Conservation (phyloP, 2,888 invertebrate species). For the Pammene aurita region DNA sequence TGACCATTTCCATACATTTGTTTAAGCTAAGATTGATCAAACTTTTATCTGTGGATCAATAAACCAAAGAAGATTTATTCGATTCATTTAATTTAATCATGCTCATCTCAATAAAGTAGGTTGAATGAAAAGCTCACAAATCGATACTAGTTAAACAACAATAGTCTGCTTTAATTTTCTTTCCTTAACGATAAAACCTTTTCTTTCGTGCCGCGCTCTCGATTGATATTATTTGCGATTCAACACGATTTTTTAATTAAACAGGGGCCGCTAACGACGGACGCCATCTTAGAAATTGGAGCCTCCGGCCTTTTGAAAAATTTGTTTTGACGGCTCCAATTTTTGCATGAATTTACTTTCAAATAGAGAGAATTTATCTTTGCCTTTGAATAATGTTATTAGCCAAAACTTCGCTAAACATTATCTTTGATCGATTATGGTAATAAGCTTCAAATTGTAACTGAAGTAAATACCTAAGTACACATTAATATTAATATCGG, state of each 20-base stretch:
- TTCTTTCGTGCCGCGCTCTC: slow-evolving; percentile 1
- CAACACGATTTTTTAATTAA: slow-evolving; percentile 82
- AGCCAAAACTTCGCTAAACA: not conserved
- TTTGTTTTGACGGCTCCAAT: slow-evolving; percentile 24
- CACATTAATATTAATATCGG: too few relatives aligned
- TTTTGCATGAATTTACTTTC: slow-evolving; percentile 19
- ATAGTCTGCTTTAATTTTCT: too few relatives aligned
- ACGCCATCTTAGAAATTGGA: slow-evolving; percentile 42
- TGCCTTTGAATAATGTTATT: slow-evolving; percentile 15
- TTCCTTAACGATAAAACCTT: not conserved
- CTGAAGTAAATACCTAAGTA: not conserved
- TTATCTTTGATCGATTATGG: slow-evolving; percentile 10
- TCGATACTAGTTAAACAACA: too few relatives aligned
- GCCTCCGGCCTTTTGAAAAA: slow-evolving; percentile 25
- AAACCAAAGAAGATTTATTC: too few relatives aligned
- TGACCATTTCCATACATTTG: too few relatives aligned
- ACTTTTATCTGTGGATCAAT: too few relatives aligned
- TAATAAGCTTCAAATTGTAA: not conserved
- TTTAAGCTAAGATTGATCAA: too few relatives aligned
- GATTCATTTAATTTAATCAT: too few relatives aligned
- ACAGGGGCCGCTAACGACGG: slow-evolving; percentile 55
- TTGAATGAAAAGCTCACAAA: too few relatives aligned
- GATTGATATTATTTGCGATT: slow-evolving; percentile 81
- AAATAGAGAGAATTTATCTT: slow-evolving; percentile 12
- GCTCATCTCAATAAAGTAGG: too few relatives aligned